Evolutionary conservation across 2,113 vertebrate species (phyloP).

Genomic region (Steatornis caripensis): DNA sequence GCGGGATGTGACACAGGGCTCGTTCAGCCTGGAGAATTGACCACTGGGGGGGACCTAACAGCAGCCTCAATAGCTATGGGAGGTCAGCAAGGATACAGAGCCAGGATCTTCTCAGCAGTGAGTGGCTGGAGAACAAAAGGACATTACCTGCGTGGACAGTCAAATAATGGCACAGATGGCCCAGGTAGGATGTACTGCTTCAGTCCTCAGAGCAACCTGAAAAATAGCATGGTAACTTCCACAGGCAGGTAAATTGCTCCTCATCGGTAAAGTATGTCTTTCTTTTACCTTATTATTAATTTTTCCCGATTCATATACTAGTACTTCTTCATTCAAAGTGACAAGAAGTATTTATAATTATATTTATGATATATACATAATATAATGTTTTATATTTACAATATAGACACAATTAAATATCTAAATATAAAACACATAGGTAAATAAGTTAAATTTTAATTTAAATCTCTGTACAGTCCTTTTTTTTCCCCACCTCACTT

Average conservation of each 20-base stretch:
- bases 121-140: neutral
- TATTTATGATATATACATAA: neutral
- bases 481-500: rapidly evolving
- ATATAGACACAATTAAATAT: neutral
- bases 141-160: neutral
- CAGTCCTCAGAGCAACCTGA: neutral
- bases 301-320: neutral
- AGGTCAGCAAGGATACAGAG: neutral
- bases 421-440: neutral
- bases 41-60: rapidly evolving
- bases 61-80: neutral
- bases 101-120: neutral
- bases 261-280: neutral
- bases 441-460: neutral
- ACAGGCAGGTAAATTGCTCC: neutral
- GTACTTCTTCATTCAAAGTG: neutral
- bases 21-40: neutral
- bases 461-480: neutral
- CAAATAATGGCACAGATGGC: neutral
- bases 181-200: neutral
- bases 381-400: neutral
- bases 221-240: neutral
- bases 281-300: neutral
- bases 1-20: too few relatives aligned
- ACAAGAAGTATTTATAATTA: neutral